These are phyloP conservation scores for Drosophila baimaii DNA, from an alignment of 1,140 invertebrate genomes.

Conservation along the genomic window DNA sequence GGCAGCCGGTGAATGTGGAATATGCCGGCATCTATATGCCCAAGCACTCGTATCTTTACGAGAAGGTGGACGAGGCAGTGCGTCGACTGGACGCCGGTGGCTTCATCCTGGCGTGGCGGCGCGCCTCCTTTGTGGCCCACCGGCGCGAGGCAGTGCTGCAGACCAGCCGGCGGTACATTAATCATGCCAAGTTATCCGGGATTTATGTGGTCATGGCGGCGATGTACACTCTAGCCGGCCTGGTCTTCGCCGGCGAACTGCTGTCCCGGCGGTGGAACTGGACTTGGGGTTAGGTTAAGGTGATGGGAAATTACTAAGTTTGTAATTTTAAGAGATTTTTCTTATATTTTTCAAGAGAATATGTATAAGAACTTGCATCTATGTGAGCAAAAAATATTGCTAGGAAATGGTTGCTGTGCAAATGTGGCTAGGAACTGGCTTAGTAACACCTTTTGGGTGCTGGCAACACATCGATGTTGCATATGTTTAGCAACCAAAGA, in stretches of 20 bases:
- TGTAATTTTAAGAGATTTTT: too few relatives aligned
- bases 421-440: too few relatives aligned
- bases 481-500: too few relatives aligned
- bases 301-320: too few relatives aligned
- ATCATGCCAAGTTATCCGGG: conserved; percentile 36
- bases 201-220: conserved; percentile 43
- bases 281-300: not conserved
- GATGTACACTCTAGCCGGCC: conserved; percentile 35
- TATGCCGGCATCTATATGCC: conserved; percentile 70
- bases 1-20: conserved; percentile 59
- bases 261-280: conserved; percentile 2
- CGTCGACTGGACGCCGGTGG: conserved; percentile 48
- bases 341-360: too few relatives aligned
- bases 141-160: not conserved
- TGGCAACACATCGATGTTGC: too few relatives aligned
- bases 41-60: conserved; percentile 62
- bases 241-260: conserved; percentile 44
- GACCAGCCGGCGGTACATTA: conserved; percentile 16
- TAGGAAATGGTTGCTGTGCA: too few relatives aligned
- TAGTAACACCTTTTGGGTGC: too few relatives aligned
- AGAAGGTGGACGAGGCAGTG: conserved; percentile 36
- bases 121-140: conserved; percentile 32
- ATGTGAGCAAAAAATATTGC: too few relatives aligned
- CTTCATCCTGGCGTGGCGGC: conserved; percentile 54
- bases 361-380: too few relatives aligned